Evolutionary conservation across 1,140 invertebrate genomes (phyloP), one percentile per base, ranked within the genome.

Genomic region (Anadara kagoshimensis): DNA sequence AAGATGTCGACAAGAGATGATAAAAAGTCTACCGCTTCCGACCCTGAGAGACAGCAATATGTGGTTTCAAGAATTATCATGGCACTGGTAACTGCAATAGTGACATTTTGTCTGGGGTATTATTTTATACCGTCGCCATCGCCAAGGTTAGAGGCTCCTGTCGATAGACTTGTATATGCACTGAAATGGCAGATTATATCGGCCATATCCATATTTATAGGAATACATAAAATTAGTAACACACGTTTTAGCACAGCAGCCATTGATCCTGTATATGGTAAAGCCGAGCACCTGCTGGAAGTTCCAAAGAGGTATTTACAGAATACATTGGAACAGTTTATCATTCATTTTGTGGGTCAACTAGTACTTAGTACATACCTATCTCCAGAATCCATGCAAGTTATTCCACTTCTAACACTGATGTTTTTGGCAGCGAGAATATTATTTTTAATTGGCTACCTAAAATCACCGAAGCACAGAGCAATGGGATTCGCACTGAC

Each of bases 281-380:
- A 59, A 0, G 68, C 47, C 4, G 74, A 76, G 36, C 63, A 70
- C 43, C 29, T 71, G 14, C 43, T 71, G 0, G 56, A 64, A 1
- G 43, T 69, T 18, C 59, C 45, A 11, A 43, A 67, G 20, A 53
- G 51, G 3, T 67, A 57, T 18, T 41, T 76, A n/a, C 45, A 54
- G 57, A 76, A 76, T 43, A 71, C 74, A 16, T 16, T 58, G 4
- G 74, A 76, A 51, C 74, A 76, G 51, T 43, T 71, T 3, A 22
- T 59, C 8, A n/a, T 76, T 22, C 63, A 71, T 51, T 14, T 71
- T 24, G 36, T 64, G 14, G 68, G 63, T 41, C 68, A 71, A 57
- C n/a, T 76, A 41, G 57, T 65, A 0, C 43, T 76, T 8, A 58
- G 68, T 22, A 67, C 68, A 5, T 71, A 56, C 41, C 57, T 76